Percentiles rank a stretch among this genome's conserved stretches.
Evolutionary conservation across 2,888 invertebrate genomes (phyloP).

Genomic region (Mythimna lalbum): DNA sequence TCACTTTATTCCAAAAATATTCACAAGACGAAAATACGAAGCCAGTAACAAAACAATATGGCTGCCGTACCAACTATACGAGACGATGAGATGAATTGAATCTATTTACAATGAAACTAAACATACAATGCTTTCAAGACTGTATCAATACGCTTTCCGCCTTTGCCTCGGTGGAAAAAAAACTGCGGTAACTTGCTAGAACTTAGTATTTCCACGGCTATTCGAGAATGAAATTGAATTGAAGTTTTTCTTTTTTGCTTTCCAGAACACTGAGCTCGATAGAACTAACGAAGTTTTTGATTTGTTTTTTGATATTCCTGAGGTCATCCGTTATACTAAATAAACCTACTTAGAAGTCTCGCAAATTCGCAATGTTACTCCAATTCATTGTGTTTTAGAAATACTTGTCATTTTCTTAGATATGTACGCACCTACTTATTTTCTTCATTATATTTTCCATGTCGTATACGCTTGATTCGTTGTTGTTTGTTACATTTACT

Average conservation of each 20-base stretch:
- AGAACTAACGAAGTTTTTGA: constrained; percentile 9
- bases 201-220: constrained; percentile 18
- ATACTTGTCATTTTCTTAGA: not conserved
- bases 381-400: not conserved
- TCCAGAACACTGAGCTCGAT: not conserved
- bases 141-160: constrained; percentile 23
- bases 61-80: constrained; percentile 12
- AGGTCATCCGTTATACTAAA: not conserved
- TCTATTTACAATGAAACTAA: constrained; percentile 32
- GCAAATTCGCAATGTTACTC: not conserved
- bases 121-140: constrained; percentile 48
- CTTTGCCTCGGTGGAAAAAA: constrained; percentile 23
- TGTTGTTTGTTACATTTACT: not conserved
- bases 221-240: constrained; percentile 40
- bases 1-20: constrained; percentile 19
- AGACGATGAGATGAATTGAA: constrained; percentile 42
- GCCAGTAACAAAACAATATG: constrained; percentile 20
- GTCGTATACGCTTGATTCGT: not conserved
- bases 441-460: no score
- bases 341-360: not conserved
- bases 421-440: no score
- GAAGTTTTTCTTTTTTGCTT: constrained; percentile 1
- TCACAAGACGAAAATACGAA: constrained; percentile 11
- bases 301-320: constrained; percentile 13
- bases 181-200: constrained; percentile 14